Evolutionary conservation across 2,888 invertebrate genomes (phyloP).

Genomic region (Cataglyphis cursor): DNA sequence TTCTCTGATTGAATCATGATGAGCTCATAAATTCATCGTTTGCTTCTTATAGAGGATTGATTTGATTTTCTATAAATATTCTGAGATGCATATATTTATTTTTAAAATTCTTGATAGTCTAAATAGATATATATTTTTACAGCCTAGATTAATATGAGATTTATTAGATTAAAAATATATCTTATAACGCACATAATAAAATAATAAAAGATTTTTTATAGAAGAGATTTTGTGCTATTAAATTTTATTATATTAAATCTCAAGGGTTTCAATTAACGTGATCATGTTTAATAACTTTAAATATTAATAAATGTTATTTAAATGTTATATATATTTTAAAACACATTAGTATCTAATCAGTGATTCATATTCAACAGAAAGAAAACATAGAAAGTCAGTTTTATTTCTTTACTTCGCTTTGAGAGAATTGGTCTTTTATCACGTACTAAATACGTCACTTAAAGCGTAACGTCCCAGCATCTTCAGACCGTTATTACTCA

Average conservation of each 20-base stretch:
- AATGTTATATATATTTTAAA: neutral
- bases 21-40: neutral
- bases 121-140: neutral
- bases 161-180: neutral
- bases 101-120: neutral
- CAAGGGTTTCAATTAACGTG: neutral
- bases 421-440: constrained; percentile 15
- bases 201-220: neutral
- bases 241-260: neutral
- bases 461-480: constrained; percentile 3
- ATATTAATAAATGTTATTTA: neutral
- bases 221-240: neutral
- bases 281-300: neutral
- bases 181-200: neutral
- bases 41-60: neutral
- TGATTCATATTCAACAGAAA: neutral
- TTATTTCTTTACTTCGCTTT: neutral
- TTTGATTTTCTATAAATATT: neutral
- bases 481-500: constrained; percentile 5
- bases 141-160: neutral
- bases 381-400: neutral
- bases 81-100: neutral
- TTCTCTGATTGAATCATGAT: neutral
- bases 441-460: neutral
- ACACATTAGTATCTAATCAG: neutral